These are phyloP conservation scores for Microctenopoma steveboyesi DNA, from an alignment of 2,797 vertebrate species.

Conservation along the genomic window DNA sequence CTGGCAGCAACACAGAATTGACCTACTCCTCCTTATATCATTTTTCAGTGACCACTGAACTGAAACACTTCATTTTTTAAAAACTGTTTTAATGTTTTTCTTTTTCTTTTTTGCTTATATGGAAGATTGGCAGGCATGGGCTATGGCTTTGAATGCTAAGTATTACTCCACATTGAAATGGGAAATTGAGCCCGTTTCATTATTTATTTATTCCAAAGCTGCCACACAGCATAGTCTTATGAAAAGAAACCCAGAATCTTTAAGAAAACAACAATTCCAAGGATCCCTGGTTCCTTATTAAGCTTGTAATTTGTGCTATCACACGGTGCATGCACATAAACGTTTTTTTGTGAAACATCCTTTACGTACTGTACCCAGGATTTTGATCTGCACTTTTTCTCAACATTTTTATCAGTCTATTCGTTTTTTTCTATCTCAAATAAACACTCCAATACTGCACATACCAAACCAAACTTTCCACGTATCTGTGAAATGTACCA, in stretches of 20 bases:
- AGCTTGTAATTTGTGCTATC: slow-evolving; percentile 43
- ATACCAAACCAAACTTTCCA: too few species aligned
- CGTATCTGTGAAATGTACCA: background rate
- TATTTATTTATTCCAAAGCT: slow-evolving; percentile 38
- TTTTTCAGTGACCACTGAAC: slow-evolving; percentile 35
- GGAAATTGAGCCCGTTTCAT: slow-evolving; percentile 6
- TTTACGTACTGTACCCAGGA: background rate
- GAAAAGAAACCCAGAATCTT: slow-evolving; percentile 25
- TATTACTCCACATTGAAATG: slow-evolving; percentile 39
- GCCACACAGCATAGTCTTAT: slow-evolving; percentile 24
- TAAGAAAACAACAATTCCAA: slow-evolving; percentile 16
- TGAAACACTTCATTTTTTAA: slow-evolving; percentile 25
- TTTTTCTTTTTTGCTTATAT: slow-evolving; percentile 8
- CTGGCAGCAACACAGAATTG: slow-evolving; percentile 19
- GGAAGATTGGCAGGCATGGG: slow-evolving; percentile 26
- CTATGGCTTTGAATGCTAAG: slow-evolving; percentile 23
- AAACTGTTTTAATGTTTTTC: background rate
- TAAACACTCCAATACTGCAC: too few species aligned
- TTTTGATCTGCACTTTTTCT: background rate
- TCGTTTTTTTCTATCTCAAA: too few species aligned
- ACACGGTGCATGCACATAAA: slow-evolving; percentile 14
- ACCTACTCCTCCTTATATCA: slow-evolving; percentile 40
- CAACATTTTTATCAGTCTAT: too few species aligned
- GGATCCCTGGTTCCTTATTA: slow-evolving; percentile 25
- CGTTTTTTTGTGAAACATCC: slow-evolving; percentile 21